Conservation (phyloP, 2,888 invertebrate genomes). For the Torymus tubicola region DNA sequence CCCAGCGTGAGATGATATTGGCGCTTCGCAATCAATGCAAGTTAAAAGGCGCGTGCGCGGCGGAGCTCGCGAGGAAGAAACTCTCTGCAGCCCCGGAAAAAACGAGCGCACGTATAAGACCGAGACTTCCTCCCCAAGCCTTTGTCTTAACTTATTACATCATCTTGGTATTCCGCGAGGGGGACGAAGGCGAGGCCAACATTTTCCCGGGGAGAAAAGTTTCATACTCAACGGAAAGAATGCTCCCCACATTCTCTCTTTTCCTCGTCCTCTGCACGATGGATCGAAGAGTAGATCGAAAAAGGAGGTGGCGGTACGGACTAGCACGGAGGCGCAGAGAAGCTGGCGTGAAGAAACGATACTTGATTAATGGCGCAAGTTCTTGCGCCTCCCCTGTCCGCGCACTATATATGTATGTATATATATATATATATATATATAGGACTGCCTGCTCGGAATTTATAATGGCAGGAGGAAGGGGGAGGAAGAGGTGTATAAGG, state of each 20-base stretch:
- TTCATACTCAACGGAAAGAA: conserved; percentile 47
- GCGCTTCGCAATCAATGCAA: background rate
- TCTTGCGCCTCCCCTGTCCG: conserved; percentile 58
- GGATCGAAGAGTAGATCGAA: conserved; percentile 25
- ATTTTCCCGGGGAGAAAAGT: conserved; percentile 31
- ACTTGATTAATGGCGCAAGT: conserved; percentile 75
- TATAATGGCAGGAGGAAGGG: conserved; percentile 63
- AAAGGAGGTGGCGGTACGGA: conserved; percentile 33
- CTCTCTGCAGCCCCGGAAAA: too few species aligned
- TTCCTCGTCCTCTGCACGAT: background rate
- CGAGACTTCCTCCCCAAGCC: background rate
- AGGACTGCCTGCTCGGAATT: conserved; percentile 66
- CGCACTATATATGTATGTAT: background rate
- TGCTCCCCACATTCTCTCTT: background rate
- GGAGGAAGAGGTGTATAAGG: conserved; percentile 32
- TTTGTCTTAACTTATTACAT: conserved; percentile 46
- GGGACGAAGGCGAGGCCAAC: conserved; percentile 15
- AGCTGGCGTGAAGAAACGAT: conserved; percentile 66
- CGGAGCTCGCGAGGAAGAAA: background rate
- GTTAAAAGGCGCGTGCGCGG: too few species aligned
- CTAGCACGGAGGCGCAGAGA: conserved; percentile 39
- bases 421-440: background rate
- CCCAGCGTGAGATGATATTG: background rate
- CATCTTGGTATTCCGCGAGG: conserved; percentile 42
- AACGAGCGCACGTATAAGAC: background rate